A percentile compares a stretch with the other conserved stretches of the same genome.
These are phyloP conservation scores for Mantis religiosa DNA, from an alignment of 2,888 invertebrate genomes.

Conservation along the genomic window DNA sequence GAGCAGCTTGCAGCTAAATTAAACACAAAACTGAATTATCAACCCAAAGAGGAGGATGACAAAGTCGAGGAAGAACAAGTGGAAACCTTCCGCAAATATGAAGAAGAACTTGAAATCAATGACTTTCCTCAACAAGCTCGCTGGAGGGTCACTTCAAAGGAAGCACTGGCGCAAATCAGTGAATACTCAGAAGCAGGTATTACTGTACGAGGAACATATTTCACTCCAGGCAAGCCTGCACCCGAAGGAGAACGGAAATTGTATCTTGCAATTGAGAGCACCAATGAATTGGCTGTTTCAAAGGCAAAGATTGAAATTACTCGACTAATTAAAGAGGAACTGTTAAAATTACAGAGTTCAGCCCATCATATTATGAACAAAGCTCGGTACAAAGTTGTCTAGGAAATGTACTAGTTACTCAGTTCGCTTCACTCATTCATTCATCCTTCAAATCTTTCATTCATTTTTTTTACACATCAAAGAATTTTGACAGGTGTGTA, in stretches of 20 bases:
- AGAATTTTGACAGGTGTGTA: too few species aligned
- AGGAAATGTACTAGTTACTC: neutral
- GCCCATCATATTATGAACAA: constrained; percentile 85
- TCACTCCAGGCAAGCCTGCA: constrained; percentile 83
- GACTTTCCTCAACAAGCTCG: constrained; percentile 99
- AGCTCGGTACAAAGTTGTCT: constrained; percentile 91
- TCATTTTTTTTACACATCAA: neutral
- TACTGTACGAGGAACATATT: constrained; percentile 92
- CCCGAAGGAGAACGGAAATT: constrained; percentile 93
- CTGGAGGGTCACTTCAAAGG: constrained; percentile 97
- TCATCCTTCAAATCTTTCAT: neutral
- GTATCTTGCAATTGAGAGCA: constrained; percentile 97
- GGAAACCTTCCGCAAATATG: constrained; percentile 80
- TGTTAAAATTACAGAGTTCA: constrained; percentile 84
- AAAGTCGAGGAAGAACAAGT: constrained; percentile 61
- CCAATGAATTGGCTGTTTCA: constrained; percentile 91
- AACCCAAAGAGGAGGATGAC: constrained; percentile 82
- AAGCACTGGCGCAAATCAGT: constrained; percentile 94
- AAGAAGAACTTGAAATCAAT: constrained; percentile 98
- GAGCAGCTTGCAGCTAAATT: constrained; percentile 95
- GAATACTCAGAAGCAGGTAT: constrained; percentile 99
- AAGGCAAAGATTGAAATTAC: constrained; percentile 97
- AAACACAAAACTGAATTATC: constrained; percentile 95
- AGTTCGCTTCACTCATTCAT: too few species aligned
- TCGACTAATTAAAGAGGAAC: constrained; percentile 94